Evolutionary conservation across 2,888 invertebrate genomes (phyloP), one percentile per base, ranked within the genome.

Genomic region (Drymonia ruficornis): DNA sequence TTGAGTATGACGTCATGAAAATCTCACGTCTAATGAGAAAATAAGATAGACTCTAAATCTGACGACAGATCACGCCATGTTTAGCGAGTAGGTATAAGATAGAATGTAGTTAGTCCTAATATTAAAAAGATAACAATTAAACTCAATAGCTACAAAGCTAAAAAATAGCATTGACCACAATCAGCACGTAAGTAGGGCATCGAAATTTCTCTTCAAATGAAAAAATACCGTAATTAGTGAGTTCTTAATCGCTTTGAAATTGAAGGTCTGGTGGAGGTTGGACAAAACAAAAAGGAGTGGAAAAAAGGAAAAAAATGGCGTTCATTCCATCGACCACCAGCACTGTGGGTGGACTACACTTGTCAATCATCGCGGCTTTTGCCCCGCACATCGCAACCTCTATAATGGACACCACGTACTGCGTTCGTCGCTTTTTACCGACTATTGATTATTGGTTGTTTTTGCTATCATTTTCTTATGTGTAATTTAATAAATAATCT

Each of bases 291-390:
- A 76, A 75, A 72, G 66, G 59, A 56, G 57, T 51, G 67, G 74
- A 75, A 75, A 74, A 65, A 63, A 67, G 58, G 70, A 76, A 75
- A 80, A 80, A 74, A 56, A 59, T 62, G 67, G 77, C 76, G n/a
- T 80, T 73, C 68, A 67, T 72, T 65, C 62, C 65, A 80, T 53
- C 76, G 87, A 78, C 88, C 88, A 88, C 88, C 86, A 76, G 73
- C 84, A 79, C 63, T 54, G 74, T 74, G 84, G 87, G 80, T 77
- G 84, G 84, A 80, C 70, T 70, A 61, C 49, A 74, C 78, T 75
- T 87, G 89, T 89, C 88, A 89, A 87, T 90, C 88, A 89, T 76
- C 55, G 54, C 51, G 60, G 55, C 64, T 50, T 50, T 48, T 52
- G 51, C 56, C 53, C 46, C 49, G 66, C 61, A 66, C 64, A 60